phyloP scores from a whole-genome alignment of 2,113 vertebrate genomes.

The Chrysemys picta region DNA sequence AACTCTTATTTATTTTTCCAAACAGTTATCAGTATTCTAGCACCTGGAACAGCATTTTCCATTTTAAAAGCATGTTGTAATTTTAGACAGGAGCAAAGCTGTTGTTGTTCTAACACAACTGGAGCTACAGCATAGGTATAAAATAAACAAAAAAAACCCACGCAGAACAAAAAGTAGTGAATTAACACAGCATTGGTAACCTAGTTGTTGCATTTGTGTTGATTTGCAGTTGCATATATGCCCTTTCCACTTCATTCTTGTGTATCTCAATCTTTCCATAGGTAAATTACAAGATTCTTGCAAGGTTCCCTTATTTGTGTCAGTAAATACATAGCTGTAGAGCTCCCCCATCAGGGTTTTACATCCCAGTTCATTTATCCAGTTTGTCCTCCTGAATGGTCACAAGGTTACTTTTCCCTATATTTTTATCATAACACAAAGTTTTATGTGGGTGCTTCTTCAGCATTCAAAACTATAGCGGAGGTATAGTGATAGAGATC shows the following conservation, averaged over 20 bases:
- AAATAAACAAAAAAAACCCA: background rate
- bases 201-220: background rate
- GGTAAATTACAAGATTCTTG: background rate
- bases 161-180: background rate
- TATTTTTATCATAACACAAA: background rate
- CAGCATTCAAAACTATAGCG: background rate
- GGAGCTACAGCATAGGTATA: background rate
- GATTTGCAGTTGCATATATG: background rate
- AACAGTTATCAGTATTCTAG: background rate
- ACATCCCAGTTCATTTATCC: background rate
- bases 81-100: background rate
- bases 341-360: conserved; percentile 70
- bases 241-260: background rate
- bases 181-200: background rate
- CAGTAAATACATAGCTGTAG: conserved; percentile 34
- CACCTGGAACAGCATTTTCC: background rate
- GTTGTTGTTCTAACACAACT: background rate
- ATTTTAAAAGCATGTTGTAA: background rate
- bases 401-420: background rate
- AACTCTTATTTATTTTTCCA: background rate
- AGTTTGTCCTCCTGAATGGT: background rate
- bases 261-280: background rate
- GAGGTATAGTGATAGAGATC: background rate
- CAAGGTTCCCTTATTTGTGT: background rate
- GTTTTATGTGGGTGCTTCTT: background rate